Evolutionary conservation across 2,888 invertebrate species (phyloP).

Genomic region (Raillietiella orientalis): DNA sequence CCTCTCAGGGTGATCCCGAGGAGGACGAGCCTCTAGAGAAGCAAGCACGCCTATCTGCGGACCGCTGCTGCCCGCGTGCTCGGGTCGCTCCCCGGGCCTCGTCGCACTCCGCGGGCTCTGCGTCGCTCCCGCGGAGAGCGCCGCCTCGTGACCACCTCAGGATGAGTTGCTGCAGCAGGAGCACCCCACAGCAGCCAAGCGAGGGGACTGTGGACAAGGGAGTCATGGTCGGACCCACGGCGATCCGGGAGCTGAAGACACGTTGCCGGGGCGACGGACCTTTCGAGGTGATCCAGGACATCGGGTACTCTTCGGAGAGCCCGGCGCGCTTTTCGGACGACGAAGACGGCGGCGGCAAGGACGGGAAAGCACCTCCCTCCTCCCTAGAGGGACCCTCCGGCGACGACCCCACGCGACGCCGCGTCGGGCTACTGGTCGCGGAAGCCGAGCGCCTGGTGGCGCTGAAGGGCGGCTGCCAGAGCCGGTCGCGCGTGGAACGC

Average conservation of each 20-base stretch:
- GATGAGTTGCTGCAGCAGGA: conserved; percentile 1
- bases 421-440: conserved; percentile 37
- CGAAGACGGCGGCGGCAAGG: conserved; percentile 6
- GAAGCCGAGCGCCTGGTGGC: conserved; percentile 46
- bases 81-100: conserved; percentile 10
- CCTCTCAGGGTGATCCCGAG: too few relatives aligned
- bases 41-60: too few relatives aligned
- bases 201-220: too few relatives aligned
- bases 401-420: conserved; percentile 18
- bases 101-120: conserved; percentile 7
- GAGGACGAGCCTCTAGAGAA: too few relatives aligned
- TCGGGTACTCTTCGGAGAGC: too few relatives aligned
- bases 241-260: too few relatives aligned
- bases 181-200: conserved; percentile 1
- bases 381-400: neutral
- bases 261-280: too few relatives aligned
- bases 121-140: conserved; percentile 2
- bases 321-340: too few relatives aligned
- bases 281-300: too few relatives aligned
- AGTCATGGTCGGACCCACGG: too few relatives aligned
- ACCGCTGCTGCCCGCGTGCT: too few relatives aligned
- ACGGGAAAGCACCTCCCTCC: neutral
- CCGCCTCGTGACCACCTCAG: conserved; percentile 2
- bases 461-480: conserved; percentile 14
- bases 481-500: conserved; percentile 5